A percentile compares a stretch with the other conserved stretches of the same genome.
These are phyloP conservation scores for Trypoxylon attenuatum DNA, from an alignment of 2,888 invertebrate species.

Conservation along the genomic window DNA sequence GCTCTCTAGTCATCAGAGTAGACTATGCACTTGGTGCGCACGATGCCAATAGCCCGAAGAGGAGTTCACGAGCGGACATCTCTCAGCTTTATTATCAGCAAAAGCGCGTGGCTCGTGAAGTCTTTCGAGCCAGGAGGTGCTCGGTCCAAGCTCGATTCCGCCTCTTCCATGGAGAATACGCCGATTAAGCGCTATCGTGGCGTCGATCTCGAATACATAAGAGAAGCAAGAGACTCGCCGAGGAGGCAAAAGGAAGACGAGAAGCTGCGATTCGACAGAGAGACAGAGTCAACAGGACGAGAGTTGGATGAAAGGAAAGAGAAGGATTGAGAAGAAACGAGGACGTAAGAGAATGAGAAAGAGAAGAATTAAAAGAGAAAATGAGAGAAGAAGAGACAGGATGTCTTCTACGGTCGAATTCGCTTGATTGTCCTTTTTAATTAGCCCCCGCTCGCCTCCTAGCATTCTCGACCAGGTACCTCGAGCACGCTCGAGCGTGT, in stretches of 20 bases:
- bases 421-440: slow-evolving; percentile 55
- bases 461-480: slow-evolving; percentile 19
- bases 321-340: neutral
- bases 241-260: slow-evolving; percentile 25
- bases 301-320: slow-evolving; percentile 2
- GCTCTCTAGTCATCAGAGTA: too few species aligned
- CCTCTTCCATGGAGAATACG: slow-evolving; percentile 28
- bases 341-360: neutral
- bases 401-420: slow-evolving; percentile 19
- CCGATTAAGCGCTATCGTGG: slow-evolving; percentile 29
- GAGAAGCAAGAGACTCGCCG: slow-evolving; percentile 4
- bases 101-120: slow-evolving; percentile 2
- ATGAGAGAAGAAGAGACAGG: neutral
- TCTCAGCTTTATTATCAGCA: neutral
- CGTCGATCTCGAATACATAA: slow-evolving; percentile 33
- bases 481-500: slow-evolving; percentile 33
- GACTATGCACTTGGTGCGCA: too few species aligned
- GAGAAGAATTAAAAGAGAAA: slow-evolving; percentile 2
- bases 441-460: slow-evolving; percentile 43
- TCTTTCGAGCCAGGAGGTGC: neutral
- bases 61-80: neutral
- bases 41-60: too few species aligned
- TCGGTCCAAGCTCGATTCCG: slow-evolving; percentile 1
- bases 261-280: too few species aligned
- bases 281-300: too few species aligned